These are phyloP conservation scores for Aulostomus chinensis DNA, from an alignment of 2,797 vertebrate genomes.

Conservation along the genomic window DNA sequence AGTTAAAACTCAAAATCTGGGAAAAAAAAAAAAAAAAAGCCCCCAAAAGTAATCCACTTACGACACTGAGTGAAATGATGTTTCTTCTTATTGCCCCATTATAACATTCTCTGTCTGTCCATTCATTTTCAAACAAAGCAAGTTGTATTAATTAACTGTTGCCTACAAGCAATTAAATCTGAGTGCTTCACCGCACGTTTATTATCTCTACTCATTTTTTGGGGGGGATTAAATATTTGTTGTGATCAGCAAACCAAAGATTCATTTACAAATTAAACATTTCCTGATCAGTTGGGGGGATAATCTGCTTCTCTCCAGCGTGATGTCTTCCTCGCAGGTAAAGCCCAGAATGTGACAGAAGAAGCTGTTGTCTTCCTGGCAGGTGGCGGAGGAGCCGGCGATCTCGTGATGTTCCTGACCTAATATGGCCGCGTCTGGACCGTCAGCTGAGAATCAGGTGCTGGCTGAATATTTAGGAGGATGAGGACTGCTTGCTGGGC, in stretches of 20 bases:
- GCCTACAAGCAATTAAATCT: conserved; percentile 8
- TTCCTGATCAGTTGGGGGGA: conserved; percentile 22
- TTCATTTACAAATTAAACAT: conserved; percentile 26
- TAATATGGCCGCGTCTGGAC: conserved; percentile 52
- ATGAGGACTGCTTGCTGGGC: conserved; percentile 56
- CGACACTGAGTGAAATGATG: too few relatives aligned
- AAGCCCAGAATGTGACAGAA: conserved; percentile 17
- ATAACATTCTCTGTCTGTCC: neutral
- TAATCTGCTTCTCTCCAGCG: conserved; percentile 23
- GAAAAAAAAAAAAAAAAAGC: too few relatives aligned
- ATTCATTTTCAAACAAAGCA: neutral
- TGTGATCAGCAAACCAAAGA: conserved; percentile 46
- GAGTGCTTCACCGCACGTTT: conserved; percentile 1
- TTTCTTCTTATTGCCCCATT: too few relatives aligned
- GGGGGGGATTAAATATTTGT: conserved; percentile 32
- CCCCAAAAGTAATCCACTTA: too few relatives aligned
- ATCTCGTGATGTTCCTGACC: conserved; percentile 65
- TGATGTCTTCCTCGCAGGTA: too few relatives aligned
- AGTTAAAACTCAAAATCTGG: too few relatives aligned
- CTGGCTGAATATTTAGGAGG: conserved; percentile 64
- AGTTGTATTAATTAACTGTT: neutral
- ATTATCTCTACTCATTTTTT: conserved; percentile 10
- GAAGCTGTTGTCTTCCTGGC: conserved; percentile 27
- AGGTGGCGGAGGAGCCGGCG: conserved; percentile 37
- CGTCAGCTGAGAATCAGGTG: conserved; percentile 73